These are phyloP conservation scores for Kryptolebias marmoratus DNA, from an alignment of 2,113 vertebrate genomes.

Conservation along the genomic window DNA sequence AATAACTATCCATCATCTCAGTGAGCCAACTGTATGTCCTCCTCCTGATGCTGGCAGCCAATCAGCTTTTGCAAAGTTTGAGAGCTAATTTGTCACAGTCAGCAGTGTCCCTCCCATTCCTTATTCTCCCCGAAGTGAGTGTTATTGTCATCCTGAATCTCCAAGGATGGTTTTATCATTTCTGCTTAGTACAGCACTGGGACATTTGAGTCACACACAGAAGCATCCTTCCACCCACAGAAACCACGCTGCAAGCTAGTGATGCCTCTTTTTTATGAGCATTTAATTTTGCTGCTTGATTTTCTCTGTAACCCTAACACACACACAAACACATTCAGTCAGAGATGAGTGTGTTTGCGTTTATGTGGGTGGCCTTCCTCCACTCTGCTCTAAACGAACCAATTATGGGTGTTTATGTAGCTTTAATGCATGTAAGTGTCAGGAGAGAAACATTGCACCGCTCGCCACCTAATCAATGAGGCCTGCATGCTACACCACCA, in stretches of 20 bases:
- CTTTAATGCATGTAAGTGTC: conserved; percentile 74
- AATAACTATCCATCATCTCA: conserved; percentile 73
- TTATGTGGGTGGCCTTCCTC: conserved; percentile 41
- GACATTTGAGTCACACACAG: conserved; percentile 24
- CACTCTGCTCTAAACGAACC: conserved; percentile 71
- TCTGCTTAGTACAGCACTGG: conserved; percentile 67
- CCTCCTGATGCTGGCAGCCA: conserved; percentile 59
- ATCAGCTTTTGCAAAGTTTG: conserved; percentile 48
- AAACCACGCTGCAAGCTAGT: conserved; percentile 18
- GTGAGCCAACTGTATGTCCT: conserved; percentile 60
- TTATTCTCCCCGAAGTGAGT: conserved; percentile 59
- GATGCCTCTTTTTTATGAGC: conserved; percentile 42
- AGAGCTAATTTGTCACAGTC: conserved; percentile 76
- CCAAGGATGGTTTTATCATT: conserved; percentile 73
- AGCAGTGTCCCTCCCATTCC: conserved; percentile 64
- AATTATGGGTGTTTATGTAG: conserved; percentile 83
- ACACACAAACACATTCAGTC: conserved; percentile 18
- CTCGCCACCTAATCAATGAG: conserved; percentile 80
- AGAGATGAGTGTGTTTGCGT: conserved; percentile 31
- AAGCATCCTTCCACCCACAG: conserved; percentile 42
- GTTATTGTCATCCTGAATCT: conserved; percentile 67
- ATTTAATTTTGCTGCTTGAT: conserved; percentile 55
- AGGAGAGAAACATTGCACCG: conserved; percentile 77
- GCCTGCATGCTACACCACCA: conserved; percentile 65
- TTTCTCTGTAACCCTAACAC: conserved; percentile 37